phyloP scores from a whole-genome alignment of 2,888 invertebrate species.

The Drosophila mimetica region DNA sequence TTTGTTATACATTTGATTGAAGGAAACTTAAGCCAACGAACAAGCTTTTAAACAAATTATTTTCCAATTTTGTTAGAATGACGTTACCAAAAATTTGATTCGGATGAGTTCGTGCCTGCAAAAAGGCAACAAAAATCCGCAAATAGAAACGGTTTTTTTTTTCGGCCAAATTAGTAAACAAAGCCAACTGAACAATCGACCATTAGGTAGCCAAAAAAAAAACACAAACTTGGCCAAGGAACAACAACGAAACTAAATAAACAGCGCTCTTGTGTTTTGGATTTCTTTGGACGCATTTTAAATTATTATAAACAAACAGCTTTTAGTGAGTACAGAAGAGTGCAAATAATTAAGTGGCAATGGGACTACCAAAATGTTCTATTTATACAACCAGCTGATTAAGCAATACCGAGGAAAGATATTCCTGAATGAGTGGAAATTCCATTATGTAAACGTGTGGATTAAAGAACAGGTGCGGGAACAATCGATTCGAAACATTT shows the following conservation, averaged over 20 bases:
- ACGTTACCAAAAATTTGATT: slow-evolving; percentile 20
- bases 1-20: slow-evolving; percentile 5
- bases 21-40: background rate
- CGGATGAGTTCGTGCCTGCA: slow-evolving; percentile 28
- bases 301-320: slow-evolving; percentile 73
- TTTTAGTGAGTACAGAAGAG: slow-evolving; percentile 64
- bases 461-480: slow-evolving; percentile 30
- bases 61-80: slow-evolving; percentile 18
- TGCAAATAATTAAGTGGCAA: slow-evolving; percentile 62
- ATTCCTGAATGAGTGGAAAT: slow-evolving; percentile 17
- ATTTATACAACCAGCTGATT: slow-evolving; percentile 47
- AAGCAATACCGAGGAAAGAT: slow-evolving; percentile 21
- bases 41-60: slow-evolving; percentile 3
- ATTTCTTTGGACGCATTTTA: slow-evolving; percentile 59
- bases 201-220: slow-evolving; percentile 28
- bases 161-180: slow-evolving; percentile 37
- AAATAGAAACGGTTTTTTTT: slow-evolving; percentile 25
- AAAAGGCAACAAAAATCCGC: slow-evolving; percentile 19
- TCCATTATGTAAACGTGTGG: slow-evolving; percentile 2
- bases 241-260: slow-evolving; percentile 34
- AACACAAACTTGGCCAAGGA: slow-evolving; percentile 26
- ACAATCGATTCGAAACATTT: background rate
- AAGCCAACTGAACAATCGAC: slow-evolving; percentile 22
- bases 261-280: slow-evolving; percentile 32
- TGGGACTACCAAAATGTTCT: slow-evolving; percentile 25